Conservation (phyloP, 2,797 vertebrate species). For the Anniella stebbinsi region DNA sequence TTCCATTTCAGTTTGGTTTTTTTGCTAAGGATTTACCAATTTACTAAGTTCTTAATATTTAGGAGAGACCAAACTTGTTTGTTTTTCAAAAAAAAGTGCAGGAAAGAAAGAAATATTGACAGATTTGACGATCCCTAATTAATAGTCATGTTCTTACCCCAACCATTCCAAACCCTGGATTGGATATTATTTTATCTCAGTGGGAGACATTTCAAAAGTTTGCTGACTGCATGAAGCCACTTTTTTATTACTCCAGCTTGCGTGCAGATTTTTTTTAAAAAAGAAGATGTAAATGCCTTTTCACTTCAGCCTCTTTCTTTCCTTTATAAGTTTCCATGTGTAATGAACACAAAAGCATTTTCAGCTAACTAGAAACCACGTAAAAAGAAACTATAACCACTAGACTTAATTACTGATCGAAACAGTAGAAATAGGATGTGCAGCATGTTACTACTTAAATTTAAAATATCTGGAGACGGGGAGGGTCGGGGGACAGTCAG, state of each 20-base stretch:
- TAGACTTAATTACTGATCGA: constrained; percentile 66
- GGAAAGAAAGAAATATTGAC: too few species aligned
- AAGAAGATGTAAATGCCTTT: constrained; percentile 21
- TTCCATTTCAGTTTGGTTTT: too few species aligned
- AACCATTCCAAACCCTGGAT: not conserved
- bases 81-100: too few species aligned
- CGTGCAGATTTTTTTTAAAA: constrained; percentile 18
- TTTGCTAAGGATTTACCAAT: too few species aligned
- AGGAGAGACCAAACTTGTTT: too few species aligned
- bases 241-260: constrained; percentile 43
- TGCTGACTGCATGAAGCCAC: constrained; percentile 3
- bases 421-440: constrained; percentile 55
- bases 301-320: constrained; percentile 12
- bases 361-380: constrained; percentile 61
- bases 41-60: too few species aligned
- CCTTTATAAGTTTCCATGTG: constrained; percentile 41
- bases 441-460: constrained; percentile 64
- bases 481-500: not conserved
- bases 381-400: constrained; percentile 50
- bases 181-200: not conserved
- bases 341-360: constrained; percentile 59
- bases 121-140: not conserved
- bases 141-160: not conserved
- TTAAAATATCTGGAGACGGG: constrained; percentile 57
- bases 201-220: constrained; percentile 11